Evolutionary conservation across 1,140 invertebrate species (phyloP).

Genomic region (Ruditapes philippinarum): DNA sequence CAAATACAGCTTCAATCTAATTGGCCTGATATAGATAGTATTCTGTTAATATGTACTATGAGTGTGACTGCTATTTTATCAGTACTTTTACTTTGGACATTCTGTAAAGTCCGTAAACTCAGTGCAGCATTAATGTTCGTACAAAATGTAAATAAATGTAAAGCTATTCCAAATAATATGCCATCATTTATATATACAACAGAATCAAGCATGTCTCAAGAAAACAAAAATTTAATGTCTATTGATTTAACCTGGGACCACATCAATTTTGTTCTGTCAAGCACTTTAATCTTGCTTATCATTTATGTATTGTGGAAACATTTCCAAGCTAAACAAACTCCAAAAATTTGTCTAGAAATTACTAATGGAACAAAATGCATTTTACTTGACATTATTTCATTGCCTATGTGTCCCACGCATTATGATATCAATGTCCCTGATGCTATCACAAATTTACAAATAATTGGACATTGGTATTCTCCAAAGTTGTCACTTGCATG

Average conservation of each 20-base stretch:
- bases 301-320: background rate
- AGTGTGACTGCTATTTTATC: background rate
- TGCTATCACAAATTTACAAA: background rate
- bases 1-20: constrained; percentile 7
- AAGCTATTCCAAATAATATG: background rate
- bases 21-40: background rate
- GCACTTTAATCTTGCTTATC: background rate
- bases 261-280: background rate
- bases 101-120: background rate
- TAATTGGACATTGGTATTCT: background rate
- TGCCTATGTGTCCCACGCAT: background rate
- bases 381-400: background rate
- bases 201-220: background rate
- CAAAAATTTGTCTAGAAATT: background rate
- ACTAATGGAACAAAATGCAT: background rate
- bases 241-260: constrained; percentile 1
- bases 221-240: too few species aligned
- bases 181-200: constrained; percentile 39
- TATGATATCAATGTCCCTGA: background rate
- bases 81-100: background rate
- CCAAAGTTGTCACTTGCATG: background rate
- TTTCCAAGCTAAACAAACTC: background rate
- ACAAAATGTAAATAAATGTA: background rate
- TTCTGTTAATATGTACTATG: background rate
- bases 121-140: background rate